Evolutionary conservation across 2,888 invertebrate genomes (phyloP).

Genomic region (Laothoe populi): DNA sequence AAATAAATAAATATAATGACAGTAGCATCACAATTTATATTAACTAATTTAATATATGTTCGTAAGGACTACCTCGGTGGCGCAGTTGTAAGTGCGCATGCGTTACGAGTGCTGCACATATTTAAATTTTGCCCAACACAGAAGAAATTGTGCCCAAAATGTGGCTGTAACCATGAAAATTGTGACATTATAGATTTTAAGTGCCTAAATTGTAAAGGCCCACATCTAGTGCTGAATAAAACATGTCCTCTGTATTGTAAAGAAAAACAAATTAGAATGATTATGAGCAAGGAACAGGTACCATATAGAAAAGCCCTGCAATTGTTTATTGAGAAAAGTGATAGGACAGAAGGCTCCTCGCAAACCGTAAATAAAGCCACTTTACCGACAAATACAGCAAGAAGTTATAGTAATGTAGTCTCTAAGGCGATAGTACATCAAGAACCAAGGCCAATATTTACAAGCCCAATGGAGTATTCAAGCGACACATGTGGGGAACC

Average conservation of each 20-base stretch:
- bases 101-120: too few species aligned
- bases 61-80: too few species aligned
- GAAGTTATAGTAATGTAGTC: not conserved
- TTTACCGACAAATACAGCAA: not conserved
- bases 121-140: slow-evolving; percentile 27
- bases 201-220: slow-evolving; percentile 33
- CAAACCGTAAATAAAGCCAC: not conserved
- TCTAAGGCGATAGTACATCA: not conserved
- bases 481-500: not conserved
- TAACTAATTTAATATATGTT: too few species aligned
- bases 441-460: not conserved
- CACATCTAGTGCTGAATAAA: slow-evolving; percentile 32
- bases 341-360: not conserved
- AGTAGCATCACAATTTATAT: too few species aligned
- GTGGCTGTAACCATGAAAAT: slow-evolving; percentile 32
- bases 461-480: not conserved
- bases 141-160: slow-evolving; percentile 29
- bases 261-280: slow-evolving; percentile 31
- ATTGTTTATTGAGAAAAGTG: not conserved
- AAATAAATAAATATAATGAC: too few species aligned
- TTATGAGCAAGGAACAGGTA: slow-evolving; percentile 31
- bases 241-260: slow-evolving; percentile 30
- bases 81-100: too few species aligned
- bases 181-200: slow-evolving; percentile 26
- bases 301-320: slow-evolving; percentile 32